A percentile compares a stretch with the other conserved stretches of the same genome.
Conservation (phyloP, 1,140 invertebrate species). For the Meloidogyne hapla region DNA sequence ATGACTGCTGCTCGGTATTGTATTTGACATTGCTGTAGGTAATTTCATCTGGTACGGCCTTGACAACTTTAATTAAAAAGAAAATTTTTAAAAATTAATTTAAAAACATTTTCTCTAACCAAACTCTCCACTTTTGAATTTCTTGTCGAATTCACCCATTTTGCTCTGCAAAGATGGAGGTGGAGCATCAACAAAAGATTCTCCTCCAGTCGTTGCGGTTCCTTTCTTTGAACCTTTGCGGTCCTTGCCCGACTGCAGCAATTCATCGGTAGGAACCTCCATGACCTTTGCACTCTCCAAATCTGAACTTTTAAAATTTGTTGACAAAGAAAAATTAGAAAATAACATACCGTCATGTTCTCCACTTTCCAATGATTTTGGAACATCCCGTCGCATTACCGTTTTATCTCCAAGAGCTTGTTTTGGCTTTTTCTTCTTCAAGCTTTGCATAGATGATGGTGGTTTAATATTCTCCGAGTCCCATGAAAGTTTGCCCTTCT, state of each 20-base stretch:
- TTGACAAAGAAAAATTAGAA: no score
- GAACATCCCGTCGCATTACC: neutral
- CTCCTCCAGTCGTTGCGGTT: neutral
- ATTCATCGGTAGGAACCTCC: neutral
- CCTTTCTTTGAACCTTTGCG: neutral
- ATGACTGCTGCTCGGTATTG: neutral
- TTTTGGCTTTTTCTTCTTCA: neutral
- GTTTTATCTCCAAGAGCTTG: neutral
- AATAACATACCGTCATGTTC: neutral
- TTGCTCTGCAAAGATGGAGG: neutral
- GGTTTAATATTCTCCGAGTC: neutral
- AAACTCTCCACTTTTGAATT: neutral
- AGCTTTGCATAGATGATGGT: neutral
- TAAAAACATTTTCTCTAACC: neutral
- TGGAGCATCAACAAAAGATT: neutral
- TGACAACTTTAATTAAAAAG: neutral
- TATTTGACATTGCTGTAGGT: neutral
- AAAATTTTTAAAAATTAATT: no score
- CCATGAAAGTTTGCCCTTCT: neutral
- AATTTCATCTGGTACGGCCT: neutral
- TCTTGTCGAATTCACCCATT: neutral
- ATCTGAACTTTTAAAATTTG: neutral
- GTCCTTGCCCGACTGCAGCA: neutral
- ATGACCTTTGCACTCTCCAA: neutral
- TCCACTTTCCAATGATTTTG: neutral